These are phyloP conservation scores for Perodicticus potto DNA, from an alignment of 2,797 vertebrate species.

Conservation along the genomic window DNA sequence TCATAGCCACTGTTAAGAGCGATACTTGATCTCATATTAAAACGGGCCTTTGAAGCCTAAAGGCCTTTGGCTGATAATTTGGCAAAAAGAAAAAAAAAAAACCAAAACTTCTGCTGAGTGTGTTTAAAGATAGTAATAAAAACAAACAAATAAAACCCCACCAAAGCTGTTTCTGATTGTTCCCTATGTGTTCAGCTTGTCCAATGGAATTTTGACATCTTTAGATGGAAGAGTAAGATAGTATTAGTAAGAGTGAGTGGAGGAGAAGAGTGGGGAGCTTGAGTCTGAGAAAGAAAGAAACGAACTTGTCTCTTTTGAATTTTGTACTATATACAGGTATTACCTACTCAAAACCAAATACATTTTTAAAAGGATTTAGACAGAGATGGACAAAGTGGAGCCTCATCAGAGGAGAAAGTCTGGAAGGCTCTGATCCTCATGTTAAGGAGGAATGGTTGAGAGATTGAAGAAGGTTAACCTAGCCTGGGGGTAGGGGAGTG, in stretches of 20 bases:
- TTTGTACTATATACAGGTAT: background rate
- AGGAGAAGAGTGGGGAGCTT: background rate
- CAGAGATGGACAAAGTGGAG: background rate
- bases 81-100: background rate
- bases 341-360: background rate
- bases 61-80: background rate
- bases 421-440: background rate
- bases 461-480: background rate
- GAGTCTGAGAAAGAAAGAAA: background rate
- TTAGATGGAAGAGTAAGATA: background rate
- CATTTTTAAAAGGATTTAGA: background rate
- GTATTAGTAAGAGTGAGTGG: fast-evolving
- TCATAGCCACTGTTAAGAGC: background rate
- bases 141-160: background rate
- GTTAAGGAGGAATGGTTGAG: background rate
- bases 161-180: background rate
- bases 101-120: background rate
- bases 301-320: background rate
- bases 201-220: background rate
- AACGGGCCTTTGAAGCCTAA: background rate
- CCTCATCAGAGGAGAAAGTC: background rate
- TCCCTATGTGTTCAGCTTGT: background rate
- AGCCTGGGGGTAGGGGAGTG: fast-evolving
- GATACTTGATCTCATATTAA: background rate
- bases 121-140: background rate